Evolutionary conservation across 2,113 vertebrate genomes (phyloP).

Genomic region (Podarcis raffonei): DNA sequence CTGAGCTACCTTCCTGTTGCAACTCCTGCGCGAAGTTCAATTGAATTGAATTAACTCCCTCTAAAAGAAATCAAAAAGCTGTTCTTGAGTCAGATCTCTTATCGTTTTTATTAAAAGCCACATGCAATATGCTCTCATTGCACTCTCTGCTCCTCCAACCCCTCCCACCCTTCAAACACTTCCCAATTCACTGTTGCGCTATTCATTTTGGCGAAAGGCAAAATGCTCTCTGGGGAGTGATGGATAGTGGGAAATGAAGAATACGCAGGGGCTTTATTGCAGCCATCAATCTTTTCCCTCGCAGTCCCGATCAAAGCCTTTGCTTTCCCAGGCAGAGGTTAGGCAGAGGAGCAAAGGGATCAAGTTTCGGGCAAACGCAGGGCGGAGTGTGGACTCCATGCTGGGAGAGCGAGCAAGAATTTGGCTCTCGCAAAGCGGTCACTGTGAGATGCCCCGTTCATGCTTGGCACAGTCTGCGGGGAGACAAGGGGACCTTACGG

Average conservation of each 20-base stretch:
- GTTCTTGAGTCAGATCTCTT: constrained; percentile 35
- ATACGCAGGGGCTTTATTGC: constrained; percentile 63
- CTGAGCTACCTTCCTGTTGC: neutral
- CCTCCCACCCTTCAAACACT: neutral
- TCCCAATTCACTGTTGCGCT: neutral
- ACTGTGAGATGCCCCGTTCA: neutral
- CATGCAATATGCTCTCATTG: constrained; percentile 38
- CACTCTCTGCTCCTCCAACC: neutral
- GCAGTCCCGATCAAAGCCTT: constrained; percentile 64
- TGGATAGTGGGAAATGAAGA: constrained; percentile 67
- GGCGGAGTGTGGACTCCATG: constrained; percentile 10
- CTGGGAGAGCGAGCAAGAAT: neutral
- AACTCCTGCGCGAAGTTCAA: neutral
- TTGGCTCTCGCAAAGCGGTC: neutral
- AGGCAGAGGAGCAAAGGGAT: constrained; percentile 68
- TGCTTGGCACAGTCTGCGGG: accelerated
- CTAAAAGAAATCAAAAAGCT: constrained; percentile 43
- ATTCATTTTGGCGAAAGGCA: constrained; percentile 53
- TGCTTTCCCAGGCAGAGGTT: constrained; percentile 53
- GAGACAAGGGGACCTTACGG: accelerated
- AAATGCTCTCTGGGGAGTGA: constrained; percentile 61
- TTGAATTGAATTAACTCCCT: constrained; percentile 12
- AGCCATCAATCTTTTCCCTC: constrained; percentile 48
- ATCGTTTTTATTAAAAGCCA: constrained; percentile 62
- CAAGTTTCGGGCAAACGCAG: constrained; percentile 68